A percentile compares a stretch with the other conserved stretches of the same genome.
Evolutionary conservation across 2,797 vertebrate species (phyloP).

Genomic region (Uromys caudimaculatus): DNA sequence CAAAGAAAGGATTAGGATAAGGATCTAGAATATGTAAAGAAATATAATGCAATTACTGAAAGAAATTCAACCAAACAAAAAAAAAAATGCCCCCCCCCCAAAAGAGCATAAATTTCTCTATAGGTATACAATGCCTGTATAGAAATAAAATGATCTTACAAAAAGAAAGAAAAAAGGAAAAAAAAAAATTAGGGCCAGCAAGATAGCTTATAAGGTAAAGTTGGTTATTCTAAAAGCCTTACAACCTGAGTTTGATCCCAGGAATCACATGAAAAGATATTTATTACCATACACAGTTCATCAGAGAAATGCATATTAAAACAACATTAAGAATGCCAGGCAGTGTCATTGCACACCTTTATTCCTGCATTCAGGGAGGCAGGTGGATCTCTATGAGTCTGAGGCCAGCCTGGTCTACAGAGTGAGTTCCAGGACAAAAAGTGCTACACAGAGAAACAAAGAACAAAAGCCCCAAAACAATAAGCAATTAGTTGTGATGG

Average conservation of each 20-base stretch:
- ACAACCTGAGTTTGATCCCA: background rate
- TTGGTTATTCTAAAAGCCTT: too few species aligned
- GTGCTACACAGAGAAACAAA: background rate
- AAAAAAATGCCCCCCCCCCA: background rate
- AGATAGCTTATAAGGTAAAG: background rate
- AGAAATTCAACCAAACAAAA: background rate
- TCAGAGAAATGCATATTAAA: conserved; percentile 19
- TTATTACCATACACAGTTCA: background rate
- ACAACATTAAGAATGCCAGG: background rate
- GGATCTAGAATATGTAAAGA: background rate
- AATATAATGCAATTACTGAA: conserved; percentile 20
- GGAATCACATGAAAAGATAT: background rate
- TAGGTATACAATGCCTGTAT: background rate
- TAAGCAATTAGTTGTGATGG: background rate
- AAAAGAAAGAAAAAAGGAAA: background rate
- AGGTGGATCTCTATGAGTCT: background rate
- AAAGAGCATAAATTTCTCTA: background rate
- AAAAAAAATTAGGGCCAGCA: background rate
- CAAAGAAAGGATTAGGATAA: background rate
- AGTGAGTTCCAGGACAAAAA: background rate
- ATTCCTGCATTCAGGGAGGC: background rate
- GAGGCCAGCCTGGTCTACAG: background rate
- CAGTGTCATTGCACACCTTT: background rate
- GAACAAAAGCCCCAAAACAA: background rate
- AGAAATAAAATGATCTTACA: background rate